Conservation (phyloP, 2,113 vertebrate species). For the Arvicanthis niloticus region DNA sequence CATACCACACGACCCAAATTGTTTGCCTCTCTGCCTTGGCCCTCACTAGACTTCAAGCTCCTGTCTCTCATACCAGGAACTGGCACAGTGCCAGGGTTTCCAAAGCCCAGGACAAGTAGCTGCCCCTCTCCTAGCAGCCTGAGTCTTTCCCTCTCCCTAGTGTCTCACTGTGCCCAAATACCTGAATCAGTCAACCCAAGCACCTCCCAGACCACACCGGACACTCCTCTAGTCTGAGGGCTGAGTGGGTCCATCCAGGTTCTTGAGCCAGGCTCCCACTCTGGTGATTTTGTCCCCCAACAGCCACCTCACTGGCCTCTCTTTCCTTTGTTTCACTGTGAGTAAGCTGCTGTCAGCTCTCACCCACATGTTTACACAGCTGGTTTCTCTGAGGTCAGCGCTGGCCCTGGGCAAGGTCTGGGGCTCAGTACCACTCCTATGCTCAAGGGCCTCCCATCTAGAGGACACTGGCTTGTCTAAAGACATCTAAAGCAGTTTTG, state of each 20-base stretch:
- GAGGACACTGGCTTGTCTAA: not conserved
- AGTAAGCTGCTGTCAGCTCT: not conserved
- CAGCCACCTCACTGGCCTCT: not conserved
- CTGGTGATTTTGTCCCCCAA: not conserved
- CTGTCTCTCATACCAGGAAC: not conserved
- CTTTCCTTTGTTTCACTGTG: not conserved
- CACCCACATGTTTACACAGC: fast-evolving
- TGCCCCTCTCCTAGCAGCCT: not conserved
- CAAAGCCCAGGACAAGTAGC: not conserved
- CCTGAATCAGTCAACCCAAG: not conserved
- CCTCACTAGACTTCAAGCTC: fast-evolving
- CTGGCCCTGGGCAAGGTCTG: not conserved
- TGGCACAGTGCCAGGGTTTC: not conserved
- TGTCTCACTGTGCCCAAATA: not conserved
- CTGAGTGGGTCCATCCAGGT: not conserved
- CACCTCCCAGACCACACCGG: not conserved
- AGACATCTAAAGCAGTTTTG: not conserved
- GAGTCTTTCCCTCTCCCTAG: not conserved
- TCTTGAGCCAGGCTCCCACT: not conserved
- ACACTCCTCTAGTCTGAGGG: not conserved
- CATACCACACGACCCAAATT: not conserved
- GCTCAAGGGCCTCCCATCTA: not conserved
- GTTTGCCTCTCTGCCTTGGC: not conserved
- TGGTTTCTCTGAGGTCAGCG: not conserved
- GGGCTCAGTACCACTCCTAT: not conserved